Conservation (phyloP, 2,113 vertebrate genomes). For the Mugil cephalus region DNA sequence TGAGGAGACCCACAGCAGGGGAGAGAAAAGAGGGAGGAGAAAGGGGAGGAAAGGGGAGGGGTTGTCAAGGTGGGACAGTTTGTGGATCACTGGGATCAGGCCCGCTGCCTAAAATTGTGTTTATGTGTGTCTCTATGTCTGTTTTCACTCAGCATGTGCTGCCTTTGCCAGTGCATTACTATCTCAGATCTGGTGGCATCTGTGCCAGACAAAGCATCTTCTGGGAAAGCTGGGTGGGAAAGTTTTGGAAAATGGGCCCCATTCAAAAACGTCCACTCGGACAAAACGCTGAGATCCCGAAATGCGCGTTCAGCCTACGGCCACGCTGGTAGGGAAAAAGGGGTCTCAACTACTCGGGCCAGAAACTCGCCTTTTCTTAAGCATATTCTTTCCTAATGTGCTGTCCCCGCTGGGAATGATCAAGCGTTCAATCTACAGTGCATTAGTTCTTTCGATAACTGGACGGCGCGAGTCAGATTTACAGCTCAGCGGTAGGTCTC, state of each 20-base stretch:
- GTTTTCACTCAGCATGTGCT: constrained; percentile 56
- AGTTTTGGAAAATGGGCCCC: constrained; percentile 54
- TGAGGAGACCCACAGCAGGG: constrained; percentile 81
- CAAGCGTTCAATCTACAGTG: constrained; percentile 17
- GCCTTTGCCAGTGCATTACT: constrained; percentile 44
- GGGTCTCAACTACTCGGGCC: not conserved
- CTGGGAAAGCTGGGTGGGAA: constrained; percentile 73
- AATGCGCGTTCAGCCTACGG: constrained; percentile 38
- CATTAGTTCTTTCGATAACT: constrained; percentile 43
- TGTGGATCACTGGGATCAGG: constrained; percentile 71
- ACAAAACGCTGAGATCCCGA: constrained; percentile 37
- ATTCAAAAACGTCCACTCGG: constrained; percentile 52
- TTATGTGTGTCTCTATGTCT: constrained; percentile 45
- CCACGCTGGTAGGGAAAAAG: constrained; percentile 21
- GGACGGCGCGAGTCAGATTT: constrained; percentile 50
- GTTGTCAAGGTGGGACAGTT: constrained; percentile 80
- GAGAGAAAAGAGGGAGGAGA: constrained; percentile 75
- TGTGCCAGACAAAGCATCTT: constrained; percentile 63
- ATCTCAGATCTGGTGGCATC: constrained; percentile 61
- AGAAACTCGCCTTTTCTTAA: constrained; percentile 21
- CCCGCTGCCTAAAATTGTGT: constrained; percentile 51
- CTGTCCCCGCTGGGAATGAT: constrained; percentile 29
- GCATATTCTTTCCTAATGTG: constrained; percentile 7
- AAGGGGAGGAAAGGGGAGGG: constrained; percentile 61
- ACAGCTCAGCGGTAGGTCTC: constrained; percentile 64